A percentile compares a stretch with the other conserved stretches of the same genome.
Evolutionary conservation across 2,113 vertebrate species (phyloP).

Genomic region (Rhinopomastus cyanomelas): DNA sequence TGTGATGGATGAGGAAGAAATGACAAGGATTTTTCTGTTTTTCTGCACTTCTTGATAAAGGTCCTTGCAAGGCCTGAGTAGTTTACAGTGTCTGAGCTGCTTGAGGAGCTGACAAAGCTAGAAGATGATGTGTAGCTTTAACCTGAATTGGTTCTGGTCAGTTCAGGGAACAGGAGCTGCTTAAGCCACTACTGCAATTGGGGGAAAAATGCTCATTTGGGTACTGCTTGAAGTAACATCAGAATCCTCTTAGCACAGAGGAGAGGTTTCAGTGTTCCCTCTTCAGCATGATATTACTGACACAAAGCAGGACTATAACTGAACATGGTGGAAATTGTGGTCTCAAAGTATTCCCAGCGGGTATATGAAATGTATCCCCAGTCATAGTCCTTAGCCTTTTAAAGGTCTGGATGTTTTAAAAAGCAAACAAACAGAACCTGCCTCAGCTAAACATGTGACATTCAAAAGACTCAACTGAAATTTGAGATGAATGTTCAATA

Average conservation of each 20-base stretch:
- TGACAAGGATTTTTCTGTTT: neutral
- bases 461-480: neutral
- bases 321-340: neutral
- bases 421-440: neutral
- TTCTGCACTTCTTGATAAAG: neutral
- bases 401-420: neutral
- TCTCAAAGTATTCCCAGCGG: neutral
- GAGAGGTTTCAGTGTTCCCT: neutral
- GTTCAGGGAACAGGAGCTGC: neutral
- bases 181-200: neutral
- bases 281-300: neutral
- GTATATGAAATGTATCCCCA: neutral
- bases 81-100: neutral
- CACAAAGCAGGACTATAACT: neutral
- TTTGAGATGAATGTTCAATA: neutral
- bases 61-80: neutral
- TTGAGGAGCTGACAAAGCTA: neutral
- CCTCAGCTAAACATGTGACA: neutral
- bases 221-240: neutral
- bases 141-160: neutral
- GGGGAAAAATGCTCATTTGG: neutral
- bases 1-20: neutral
- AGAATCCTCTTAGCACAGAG: neutral
- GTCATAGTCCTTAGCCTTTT: neutral
- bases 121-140: neutral